These are phyloP conservation scores for Drosophila leontia DNA, from an alignment of 1,140 invertebrate species.

Conservation along the genomic window DNA sequence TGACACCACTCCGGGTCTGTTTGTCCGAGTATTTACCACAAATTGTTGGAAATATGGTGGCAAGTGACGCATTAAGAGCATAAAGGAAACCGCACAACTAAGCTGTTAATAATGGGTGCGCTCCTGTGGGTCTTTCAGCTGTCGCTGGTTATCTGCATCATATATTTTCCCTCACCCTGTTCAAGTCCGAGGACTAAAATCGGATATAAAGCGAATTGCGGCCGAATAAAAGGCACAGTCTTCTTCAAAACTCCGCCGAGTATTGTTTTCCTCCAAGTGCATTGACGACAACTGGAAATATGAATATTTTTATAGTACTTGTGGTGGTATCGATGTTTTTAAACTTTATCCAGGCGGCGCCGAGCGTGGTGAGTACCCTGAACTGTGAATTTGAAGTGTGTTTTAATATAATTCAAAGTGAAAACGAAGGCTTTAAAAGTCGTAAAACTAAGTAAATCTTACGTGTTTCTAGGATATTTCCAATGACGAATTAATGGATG, in stretches of 20 bases:
- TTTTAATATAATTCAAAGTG: neutral
- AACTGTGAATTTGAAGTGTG: neutral
- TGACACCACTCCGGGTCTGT: constrained; percentile 60
- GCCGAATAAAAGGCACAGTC: constrained; percentile 39
- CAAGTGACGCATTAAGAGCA: constrained; percentile 75
- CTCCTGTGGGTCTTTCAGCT: constrained; percentile 23
- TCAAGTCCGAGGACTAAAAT: constrained; percentile 10
- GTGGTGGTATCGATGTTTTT: constrained; percentile 31
- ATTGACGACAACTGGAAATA: constrained; percentile 18
- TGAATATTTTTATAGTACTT: constrained; percentile 47
- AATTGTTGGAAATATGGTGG: constrained; percentile 76
- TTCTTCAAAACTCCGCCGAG: constrained; percentile 28
- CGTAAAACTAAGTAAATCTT: neutral
- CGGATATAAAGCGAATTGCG: constrained; percentile 54
- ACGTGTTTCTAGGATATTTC: constrained; percentile 33
- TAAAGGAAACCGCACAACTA: constrained; percentile 57
- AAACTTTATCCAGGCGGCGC: constrained; percentile 37
- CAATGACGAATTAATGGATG: constrained; percentile 52
- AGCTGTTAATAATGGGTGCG: constrained; percentile 55
- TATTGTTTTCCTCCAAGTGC: constrained; percentile 22
- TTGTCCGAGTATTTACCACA: constrained; percentile 76
- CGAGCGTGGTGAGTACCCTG: constrained; percentile 30
- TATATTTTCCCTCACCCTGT: constrained; percentile 56
- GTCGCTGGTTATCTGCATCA: constrained; percentile 20
- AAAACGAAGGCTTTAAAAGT: neutral